These are phyloP conservation scores for Neuroscelio doddi DNA, from an alignment of 2,888 invertebrate genomes.

Conservation along the genomic window DNA sequence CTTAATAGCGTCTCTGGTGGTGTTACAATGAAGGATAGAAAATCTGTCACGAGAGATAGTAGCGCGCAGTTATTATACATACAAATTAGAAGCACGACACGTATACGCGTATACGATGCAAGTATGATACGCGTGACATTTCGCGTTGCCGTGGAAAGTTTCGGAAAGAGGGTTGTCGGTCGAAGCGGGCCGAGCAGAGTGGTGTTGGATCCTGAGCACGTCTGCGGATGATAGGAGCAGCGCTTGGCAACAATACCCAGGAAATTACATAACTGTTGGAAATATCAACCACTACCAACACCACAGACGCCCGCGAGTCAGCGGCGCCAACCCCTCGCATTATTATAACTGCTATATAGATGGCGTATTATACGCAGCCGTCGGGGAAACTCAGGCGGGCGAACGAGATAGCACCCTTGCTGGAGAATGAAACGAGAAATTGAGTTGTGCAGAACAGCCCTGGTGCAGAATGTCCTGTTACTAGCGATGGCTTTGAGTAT, in stretches of 20 bases:
- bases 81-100: constrained; percentile 34
- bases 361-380: constrained; percentile 70
- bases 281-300: constrained; percentile 71
- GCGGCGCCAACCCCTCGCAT: constrained; percentile 58
- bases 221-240: constrained; percentile 66
- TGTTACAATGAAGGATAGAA: constrained; percentile 38
- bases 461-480: constrained; percentile 47
- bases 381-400: constrained; percentile 70
- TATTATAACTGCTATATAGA: constrained; percentile 69
- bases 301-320: constrained; percentile 35
- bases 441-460: constrained; percentile 67
- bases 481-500: constrained; percentile 55
- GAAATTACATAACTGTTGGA: constrained; percentile 73
- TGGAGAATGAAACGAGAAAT: constrained; percentile 72
- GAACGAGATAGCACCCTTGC: constrained; percentile 68
- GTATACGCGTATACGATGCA: constrained; percentile 37
- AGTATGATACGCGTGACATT: constrained; percentile 51
- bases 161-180: constrained; percentile 46
- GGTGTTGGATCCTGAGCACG: constrained; percentile 59
- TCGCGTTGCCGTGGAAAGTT: constrained; percentile 53
- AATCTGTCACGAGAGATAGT: constrained; percentile 35
- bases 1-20: no score
- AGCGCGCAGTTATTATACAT: no score
- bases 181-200: constrained; percentile 24
- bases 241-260: constrained; percentile 70